Percentiles rank a stretch among this genome's conserved stretches.
Evolutionary conservation across 2,888 invertebrate genomes (phyloP).

Genomic region (Pardosa pseudoannulata): DNA sequence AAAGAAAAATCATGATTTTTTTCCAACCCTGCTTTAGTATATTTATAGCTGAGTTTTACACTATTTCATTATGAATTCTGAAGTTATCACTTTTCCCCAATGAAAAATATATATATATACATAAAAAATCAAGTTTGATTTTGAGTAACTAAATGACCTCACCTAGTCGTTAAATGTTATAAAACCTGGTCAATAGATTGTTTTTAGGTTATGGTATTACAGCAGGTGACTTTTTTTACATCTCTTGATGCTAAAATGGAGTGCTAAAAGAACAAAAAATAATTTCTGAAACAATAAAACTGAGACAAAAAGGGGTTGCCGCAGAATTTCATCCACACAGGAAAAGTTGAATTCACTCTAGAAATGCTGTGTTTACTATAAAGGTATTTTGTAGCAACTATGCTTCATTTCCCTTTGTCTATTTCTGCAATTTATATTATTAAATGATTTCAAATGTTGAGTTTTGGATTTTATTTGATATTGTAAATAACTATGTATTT

Average conservation of each 20-base stretch:
- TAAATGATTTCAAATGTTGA: too few relatives aligned
- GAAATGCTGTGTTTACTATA: background rate
- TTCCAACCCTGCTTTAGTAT: too few relatives aligned
- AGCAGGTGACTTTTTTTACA: background rate
- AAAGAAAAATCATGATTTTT: too few relatives aligned
- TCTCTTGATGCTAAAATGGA: background rate
- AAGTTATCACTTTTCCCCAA: background rate
- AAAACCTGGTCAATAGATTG: background rate
- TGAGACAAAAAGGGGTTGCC: background rate
- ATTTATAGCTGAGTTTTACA: slow-evolving; percentile 13
- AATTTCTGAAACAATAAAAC: background rate
- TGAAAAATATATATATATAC: background rate
- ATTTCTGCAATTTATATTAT: too few relatives aligned
- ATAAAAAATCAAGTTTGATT: background rate
- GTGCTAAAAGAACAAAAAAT: background rate
- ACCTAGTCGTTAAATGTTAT: background rate
- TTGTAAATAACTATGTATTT: background rate
- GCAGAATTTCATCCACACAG: background rate
- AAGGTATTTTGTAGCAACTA: background rate
- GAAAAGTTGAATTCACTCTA: background rate
- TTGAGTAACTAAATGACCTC: too few relatives aligned
- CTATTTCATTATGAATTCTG: background rate
- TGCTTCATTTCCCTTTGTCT: background rate
- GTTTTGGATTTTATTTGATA: too few relatives aligned
- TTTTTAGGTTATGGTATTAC: background rate